Conservation (phyloP, 2,888 invertebrate species). For the Thecocarcelia acutangulata region DNA sequence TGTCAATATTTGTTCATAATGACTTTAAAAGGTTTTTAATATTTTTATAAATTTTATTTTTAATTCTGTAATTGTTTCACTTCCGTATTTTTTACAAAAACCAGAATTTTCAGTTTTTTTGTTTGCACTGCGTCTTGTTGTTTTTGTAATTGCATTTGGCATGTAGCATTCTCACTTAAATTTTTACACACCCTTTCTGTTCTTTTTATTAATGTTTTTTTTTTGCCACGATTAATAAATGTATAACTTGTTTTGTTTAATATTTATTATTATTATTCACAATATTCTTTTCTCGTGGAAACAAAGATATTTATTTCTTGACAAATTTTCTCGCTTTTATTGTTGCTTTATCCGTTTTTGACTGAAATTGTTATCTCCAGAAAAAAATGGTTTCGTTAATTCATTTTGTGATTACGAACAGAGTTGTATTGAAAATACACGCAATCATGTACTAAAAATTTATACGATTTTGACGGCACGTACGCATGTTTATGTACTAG, state of each 20-base stretch:
- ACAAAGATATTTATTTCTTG: conserved; percentile 51
- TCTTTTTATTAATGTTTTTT: conserved; percentile 23
- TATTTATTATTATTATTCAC: conserved; percentile 27
- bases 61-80: conserved; percentile 21
- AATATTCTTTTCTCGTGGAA: conserved; percentile 48
- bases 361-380: conserved; percentile 44
- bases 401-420: conserved; percentile 19
- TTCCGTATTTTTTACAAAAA: conserved; percentile 57
- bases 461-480: conserved; percentile 40
- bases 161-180: conserved; percentile 2
- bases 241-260: conserved; percentile 2
- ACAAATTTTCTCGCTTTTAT: conserved; percentile 25
- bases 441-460: conserved; percentile 4
- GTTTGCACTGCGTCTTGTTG: conserved; percentile 20
- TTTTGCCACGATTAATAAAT: conserved; percentile 7
- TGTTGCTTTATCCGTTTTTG: conserved; percentile 54
- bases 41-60: conserved; percentile 13
- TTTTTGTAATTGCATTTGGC: conserved; percentile 35
- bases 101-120: conserved; percentile 32
- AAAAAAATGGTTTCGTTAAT: conserved; percentile 46
- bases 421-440: conserved; percentile 17
- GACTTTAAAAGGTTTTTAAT: conserved; percentile 2
- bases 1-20: conserved; percentile 23
- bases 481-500: too few species aligned
- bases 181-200: conserved; percentile 60